Evolutionary conservation across 1,140 invertebrate genomes (phyloP), one percentile per base, ranked within the genome.

Genomic region (Armadillidium nasatum): DNA sequence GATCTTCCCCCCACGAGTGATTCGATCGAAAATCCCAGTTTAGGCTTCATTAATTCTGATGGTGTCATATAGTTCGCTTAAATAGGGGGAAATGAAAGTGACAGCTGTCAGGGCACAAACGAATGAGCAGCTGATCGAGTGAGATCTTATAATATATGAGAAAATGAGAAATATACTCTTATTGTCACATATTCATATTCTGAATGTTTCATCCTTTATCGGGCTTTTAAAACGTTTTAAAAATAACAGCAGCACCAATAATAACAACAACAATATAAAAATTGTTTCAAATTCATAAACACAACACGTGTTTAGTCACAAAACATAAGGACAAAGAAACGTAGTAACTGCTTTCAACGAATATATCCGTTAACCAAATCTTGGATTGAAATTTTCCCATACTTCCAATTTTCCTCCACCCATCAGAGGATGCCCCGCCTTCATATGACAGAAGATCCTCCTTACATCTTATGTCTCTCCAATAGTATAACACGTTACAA

Each of bases 11-110:
- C 94, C 71, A 97, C 94, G 80, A 96, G 94, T 81, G 94, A 95
- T 85, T 96, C 95, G 84, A 97, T 96, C 82, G 93, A 94, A 84
- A 96, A 96, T 83, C 93, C 94, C 83, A 96, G 92, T 87, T 95
- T 96, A 68, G 94, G 93, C 88, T 94, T 95, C 76, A 91, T 90
- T 83, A 92, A 60, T 60, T 19, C 50, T 60, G 50, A 60, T 60
- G 50, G 50, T 15, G 50, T 60, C 50, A 60, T 60, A 33, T 33
- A 33, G 33, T 33, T 33, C 33, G 33, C 6, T 33, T 33, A 33
- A 33, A 33, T 33, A 33, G 33, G 33, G 33, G 33, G n/a, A n/a
- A 33, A 33, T 33, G 33, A 33, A 33, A 33, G 33, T 33, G 33
- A 6, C 33, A 33, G 33, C 33, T 33, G 33, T 33, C 33, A 33